A percentile compares a stretch with the other conserved stretches of the same genome.
These are phyloP conservation scores for Callyntrura sp. DNA, from an alignment of 2,888 invertebrate genomes.

Conservation along the genomic window DNA sequence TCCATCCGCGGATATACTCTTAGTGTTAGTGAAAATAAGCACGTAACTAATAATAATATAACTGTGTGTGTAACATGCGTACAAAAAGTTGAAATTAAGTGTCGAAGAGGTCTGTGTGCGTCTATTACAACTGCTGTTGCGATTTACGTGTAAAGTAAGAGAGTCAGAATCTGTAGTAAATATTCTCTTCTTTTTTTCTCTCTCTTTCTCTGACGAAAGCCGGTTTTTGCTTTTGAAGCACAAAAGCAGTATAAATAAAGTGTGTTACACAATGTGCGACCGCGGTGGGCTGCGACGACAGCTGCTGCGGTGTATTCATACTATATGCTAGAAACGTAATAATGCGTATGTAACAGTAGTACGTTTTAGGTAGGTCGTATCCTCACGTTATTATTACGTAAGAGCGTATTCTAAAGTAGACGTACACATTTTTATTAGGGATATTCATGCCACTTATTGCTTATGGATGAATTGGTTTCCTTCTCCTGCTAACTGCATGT, in stretches of 20 bases:
- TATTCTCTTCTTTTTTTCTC: conserved; percentile 30
- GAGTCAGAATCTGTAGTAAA: no score
- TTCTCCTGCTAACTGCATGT: not conserved
- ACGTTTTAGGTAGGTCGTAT: not conserved
- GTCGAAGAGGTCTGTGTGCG: conserved; percentile 39
- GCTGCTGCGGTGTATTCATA: conserved; percentile 58
- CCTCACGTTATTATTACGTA: conserved; percentile 23
- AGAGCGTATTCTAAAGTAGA: not conserved
- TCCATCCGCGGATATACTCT: not conserved
- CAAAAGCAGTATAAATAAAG: conserved; percentile 55
- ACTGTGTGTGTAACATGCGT: not conserved
- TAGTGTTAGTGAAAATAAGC: not conserved
- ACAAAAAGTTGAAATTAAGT: conserved; percentile 55
- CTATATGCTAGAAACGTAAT: conserved; percentile 35
- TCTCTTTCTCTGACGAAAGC: conserved; percentile 28
- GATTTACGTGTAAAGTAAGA: conserved; percentile 44
- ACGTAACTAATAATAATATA: no score
- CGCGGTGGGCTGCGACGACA: conserved; percentile 59
- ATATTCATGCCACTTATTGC: conserved; percentile 44
- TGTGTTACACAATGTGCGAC: conserved; percentile 62
- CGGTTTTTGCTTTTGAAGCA: conserved; percentile 54
- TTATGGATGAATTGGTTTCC: conserved; percentile 53
- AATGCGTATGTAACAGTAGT: conserved; percentile 9
- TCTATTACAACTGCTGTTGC: conserved; percentile 51
- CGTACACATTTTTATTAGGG: conserved; percentile 50